Percentiles rank a stretch among this genome's conserved stretches.
Evolutionary conservation across 2,888 invertebrate genomes (phyloP).

Genomic region (Lepidochitona cinerea): DNA sequence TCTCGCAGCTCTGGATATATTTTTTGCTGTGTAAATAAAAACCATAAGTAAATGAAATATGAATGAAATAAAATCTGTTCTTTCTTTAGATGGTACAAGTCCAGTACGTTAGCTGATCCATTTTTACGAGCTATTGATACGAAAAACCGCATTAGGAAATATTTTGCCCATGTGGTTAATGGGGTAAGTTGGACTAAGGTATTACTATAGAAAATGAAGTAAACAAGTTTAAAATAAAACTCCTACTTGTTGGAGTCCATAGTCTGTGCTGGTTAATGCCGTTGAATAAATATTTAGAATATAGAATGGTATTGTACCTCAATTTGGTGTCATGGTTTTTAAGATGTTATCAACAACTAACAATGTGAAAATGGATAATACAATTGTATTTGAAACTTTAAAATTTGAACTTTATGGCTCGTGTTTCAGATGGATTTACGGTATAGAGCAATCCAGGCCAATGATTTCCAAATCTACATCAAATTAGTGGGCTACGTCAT

Average conservation of each 20-base stretch:
- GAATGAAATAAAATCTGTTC: no score
- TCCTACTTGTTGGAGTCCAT: no score
- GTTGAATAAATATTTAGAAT: no score
- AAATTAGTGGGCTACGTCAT: conserved; percentile 35
- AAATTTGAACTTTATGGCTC: background rate
- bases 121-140: background rate
- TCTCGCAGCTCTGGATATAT: no score
- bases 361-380: no score
- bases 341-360: no score
- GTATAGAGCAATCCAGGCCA: conserved; percentile 30
- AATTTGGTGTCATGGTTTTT: no score
- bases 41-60: no score
- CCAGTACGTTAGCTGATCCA: background rate
- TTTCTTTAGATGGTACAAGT: background rate
- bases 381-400: background rate
- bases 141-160: conserved; percentile 33
- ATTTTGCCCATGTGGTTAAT: conserved; percentile 44
- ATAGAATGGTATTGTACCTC: no score
- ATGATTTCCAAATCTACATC: conserved; percentile 38
- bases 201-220: background rate
- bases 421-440: conserved; percentile 38
- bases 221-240: no score
- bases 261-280: no score
- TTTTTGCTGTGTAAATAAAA: no score
- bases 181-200: conserved; percentile 36